Evolutionary conservation across 2,797 vertebrate species (phyloP).

Genomic region (Eupleurogrammus muticus): DNA sequence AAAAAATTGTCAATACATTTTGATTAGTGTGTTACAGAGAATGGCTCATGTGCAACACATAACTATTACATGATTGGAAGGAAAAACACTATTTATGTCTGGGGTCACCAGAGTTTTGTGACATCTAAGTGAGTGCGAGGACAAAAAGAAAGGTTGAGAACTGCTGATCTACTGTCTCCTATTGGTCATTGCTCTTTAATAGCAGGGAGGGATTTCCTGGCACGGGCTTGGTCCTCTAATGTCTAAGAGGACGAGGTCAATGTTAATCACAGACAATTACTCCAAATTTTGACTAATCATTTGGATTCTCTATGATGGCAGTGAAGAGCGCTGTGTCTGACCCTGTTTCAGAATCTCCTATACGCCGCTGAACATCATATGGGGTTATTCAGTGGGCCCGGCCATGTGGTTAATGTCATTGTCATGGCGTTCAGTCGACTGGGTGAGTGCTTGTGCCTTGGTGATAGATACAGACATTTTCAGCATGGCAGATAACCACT

Average conservation of each 20-base stretch:
- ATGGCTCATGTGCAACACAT: no score
- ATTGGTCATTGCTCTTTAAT: conserved; percentile 58
- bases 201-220: conserved; percentile 51
- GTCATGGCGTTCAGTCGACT: conserved; percentile 24
- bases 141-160: no score
- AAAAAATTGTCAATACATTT: no score
- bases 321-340: conserved; percentile 43
- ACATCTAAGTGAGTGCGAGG: no score
- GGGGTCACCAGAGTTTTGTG: no score
- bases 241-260: conserved; percentile 65
- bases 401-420: conserved; percentile 49
- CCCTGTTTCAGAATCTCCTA: conserved; percentile 39
- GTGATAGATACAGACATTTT: conserved; percentile 16
- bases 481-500: conserved; percentile 1
- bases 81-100: no score
- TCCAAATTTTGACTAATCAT: conserved; percentile 68
- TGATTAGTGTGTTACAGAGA: no score
- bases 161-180: conserved; percentile 14
- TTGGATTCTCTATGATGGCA: conserved; percentile 38
- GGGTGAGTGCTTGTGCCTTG: conserved; percentile 27
- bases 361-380: conserved; percentile 35
- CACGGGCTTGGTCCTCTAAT: conserved; percentile 49
- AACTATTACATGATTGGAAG: no score
- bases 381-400: conserved; percentile 31
- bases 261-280: conserved; percentile 71